These are phyloP conservation scores for Chaetura pelagica DNA, from an alignment of 2,113 vertebrate genomes.

Conservation along the genomic window DNA sequence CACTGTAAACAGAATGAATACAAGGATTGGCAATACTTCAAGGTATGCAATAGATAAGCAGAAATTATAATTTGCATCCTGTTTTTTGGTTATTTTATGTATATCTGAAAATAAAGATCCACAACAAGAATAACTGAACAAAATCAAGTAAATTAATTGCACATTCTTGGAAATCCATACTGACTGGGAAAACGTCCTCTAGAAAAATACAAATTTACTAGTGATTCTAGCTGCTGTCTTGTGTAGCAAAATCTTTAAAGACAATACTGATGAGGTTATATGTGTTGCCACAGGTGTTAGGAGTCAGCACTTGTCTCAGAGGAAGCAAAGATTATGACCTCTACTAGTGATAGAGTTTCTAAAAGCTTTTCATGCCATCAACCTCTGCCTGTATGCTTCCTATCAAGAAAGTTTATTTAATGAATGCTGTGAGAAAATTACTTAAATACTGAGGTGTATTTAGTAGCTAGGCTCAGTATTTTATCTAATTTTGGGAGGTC, in stretches of 20 bases:
- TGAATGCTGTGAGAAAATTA: not conserved
- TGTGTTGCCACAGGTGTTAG: not conserved
- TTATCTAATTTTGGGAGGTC: not conserved
- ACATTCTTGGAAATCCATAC: not conserved
- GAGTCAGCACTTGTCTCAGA: not conserved
- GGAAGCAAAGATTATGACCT: not conserved
- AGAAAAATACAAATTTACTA: not conserved
- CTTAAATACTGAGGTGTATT: not conserved
- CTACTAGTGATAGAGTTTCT: not conserved
- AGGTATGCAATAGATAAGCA: constrained; percentile 79
- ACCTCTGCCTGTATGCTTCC: not conserved
- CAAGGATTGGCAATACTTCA: constrained; percentile 95
- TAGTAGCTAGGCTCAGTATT: not conserved
- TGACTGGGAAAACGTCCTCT: not conserved
- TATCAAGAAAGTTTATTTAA: not conserved
- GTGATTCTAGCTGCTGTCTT: not conserved
- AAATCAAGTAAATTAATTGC: not conserved
- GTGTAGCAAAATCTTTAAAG: not conserved
- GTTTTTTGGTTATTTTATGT: not conserved
- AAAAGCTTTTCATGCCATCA: not conserved
- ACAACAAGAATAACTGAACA: not conserved
- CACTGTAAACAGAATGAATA: constrained; percentile 92
- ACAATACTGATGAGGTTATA: not conserved
- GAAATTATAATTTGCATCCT: not conserved
- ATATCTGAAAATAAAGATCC: not conserved